Conservation (phyloP, 2,797 vertebrate genomes). For the Geotrypetes seraphini region DNA sequence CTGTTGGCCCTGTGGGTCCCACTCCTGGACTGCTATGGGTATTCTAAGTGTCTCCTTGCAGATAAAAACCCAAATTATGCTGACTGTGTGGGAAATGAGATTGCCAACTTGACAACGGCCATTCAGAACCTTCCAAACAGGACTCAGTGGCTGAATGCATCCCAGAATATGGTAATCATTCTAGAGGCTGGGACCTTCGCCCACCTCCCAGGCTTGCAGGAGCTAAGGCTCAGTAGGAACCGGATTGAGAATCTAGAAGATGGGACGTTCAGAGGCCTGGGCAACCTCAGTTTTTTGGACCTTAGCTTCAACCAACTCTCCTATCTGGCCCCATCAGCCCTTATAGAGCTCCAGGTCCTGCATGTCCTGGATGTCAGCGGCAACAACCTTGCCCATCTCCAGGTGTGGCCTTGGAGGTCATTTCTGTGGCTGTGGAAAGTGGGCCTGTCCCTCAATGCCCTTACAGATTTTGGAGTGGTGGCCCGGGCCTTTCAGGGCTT, state of each 20-base stretch:
- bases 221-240: slow-evolving; percentile 16
- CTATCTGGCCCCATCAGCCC: not conserved
- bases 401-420: not conserved
- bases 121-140: slow-evolving; percentile 3
- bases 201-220: slow-evolving; percentile 3
- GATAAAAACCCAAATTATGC: not conserved
- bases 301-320: slow-evolving; percentile 12
- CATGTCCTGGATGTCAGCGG: slow-evolving; percentile 1
- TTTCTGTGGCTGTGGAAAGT: slow-evolving; percentile 3
- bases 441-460: slow-evolving; percentile 4
- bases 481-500: not conserved
- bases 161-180: slow-evolving; percentile 2
- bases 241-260: not conserved
- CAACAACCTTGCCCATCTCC: slow-evolving; percentile 4
- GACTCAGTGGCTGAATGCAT: slow-evolving; percentile 13
- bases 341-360: slow-evolving; percentile 3
- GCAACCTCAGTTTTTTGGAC: slow-evolving; percentile 7
- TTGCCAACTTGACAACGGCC: not conserved
- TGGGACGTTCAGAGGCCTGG: slow-evolving; percentile 5
- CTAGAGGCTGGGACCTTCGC: slow-evolving; percentile 3
- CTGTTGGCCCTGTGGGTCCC: not conserved
- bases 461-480: slow-evolving; percentile 4
- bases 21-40: not conserved
- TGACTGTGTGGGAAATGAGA: not conserved
- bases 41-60: slow-evolving; percentile 1